Base-by-base conservation (phyloP, 1,140 invertebrate species). In the Armadillidium nasatum region DNA sequence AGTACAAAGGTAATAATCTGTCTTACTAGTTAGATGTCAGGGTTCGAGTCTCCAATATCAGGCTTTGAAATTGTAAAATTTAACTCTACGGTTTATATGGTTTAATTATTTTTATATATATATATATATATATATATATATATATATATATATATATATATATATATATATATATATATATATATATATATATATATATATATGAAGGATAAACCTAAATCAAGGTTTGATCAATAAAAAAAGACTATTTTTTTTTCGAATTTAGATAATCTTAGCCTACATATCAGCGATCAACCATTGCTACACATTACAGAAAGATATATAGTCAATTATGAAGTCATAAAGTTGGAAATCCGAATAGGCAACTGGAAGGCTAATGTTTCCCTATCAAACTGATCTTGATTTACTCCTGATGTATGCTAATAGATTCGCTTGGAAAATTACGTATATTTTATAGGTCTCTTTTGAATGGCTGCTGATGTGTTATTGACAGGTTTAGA, bases 71-170 rank as follows among this genome's bases (percentile, higher is more conserved):
- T n/a, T n/a, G n/a, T n/a, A n/a, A n/a, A n/a, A n/a, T n/a, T n/a
- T n/a, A n/a, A n/a, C n/a, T n/a, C n/a, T n/a, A n/a, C n/a, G n/a
- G n/a, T n/a, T n/a, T n/a, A n/a, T n/a, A n/a, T n/a, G n/a, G n/a
- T n/a, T n/a, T n/a, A n/a, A n/a, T n/a, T n/a, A n/a, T n/a, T n/a
- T n/a, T n/a, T n/a, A n/a, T n/a, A n/a, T n/a, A n/a, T n/a, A n/a
- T n/a, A n/a, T n/a, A n/a, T n/a, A n/a, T n/a, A n/a, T n/a, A n/a
- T n/a, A n/a, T n/a, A 15, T 50, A 10, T 15, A 50, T 50, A 60
- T 60, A 60, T 60, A 60, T 60, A 60, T 60, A 60, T 60, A 60
- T 60, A 60, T 60, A 60, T 60, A 60, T 60, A 60, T 60, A 60
- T 60, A 60, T 60, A 60, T 60, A 60, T 2, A 60, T 60, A 60